phyloP scores from a whole-genome alignment of 2,113 vertebrate species.

The Nothocercus julius region DNA sequence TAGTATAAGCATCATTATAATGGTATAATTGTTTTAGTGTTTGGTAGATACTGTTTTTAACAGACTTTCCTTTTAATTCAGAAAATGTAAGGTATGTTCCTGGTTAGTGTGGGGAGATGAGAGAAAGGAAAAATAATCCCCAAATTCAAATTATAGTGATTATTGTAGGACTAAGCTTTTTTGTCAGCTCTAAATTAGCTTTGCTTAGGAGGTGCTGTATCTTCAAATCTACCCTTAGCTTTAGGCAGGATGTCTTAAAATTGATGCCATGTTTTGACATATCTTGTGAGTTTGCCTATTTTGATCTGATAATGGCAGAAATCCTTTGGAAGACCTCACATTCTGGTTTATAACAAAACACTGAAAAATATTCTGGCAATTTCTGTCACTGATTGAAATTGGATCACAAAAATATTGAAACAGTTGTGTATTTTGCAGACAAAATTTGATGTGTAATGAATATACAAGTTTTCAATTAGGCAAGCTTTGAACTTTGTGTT shows the following conservation, averaged over 20 bases:
- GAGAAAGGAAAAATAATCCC: neutral
- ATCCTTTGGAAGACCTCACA: neutral
- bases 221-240: neutral
- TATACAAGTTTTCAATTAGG: neutral
- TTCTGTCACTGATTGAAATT: neutral
- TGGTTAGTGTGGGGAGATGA: neutral
- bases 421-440: neutral
- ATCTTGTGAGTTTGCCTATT: neutral
- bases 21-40: neutral
- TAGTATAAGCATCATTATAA: neutral
- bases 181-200: neutral
- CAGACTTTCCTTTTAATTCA: neutral
- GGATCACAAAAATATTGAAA: neutral
- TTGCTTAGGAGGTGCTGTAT: neutral
- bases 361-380: neutral
- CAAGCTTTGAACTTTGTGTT: neutral
- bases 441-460: neutral
- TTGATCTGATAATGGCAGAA: neutral
- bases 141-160: neutral
- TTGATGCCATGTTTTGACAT: neutral
- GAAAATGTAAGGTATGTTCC: accelerated
- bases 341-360: neutral
- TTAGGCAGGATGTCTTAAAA: neutral
- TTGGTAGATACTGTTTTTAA: neutral
- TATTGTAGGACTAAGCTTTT: neutral